Conservation (phyloP, 2,797 vertebrate species). For the Rousettus madagascariensis region DNA sequence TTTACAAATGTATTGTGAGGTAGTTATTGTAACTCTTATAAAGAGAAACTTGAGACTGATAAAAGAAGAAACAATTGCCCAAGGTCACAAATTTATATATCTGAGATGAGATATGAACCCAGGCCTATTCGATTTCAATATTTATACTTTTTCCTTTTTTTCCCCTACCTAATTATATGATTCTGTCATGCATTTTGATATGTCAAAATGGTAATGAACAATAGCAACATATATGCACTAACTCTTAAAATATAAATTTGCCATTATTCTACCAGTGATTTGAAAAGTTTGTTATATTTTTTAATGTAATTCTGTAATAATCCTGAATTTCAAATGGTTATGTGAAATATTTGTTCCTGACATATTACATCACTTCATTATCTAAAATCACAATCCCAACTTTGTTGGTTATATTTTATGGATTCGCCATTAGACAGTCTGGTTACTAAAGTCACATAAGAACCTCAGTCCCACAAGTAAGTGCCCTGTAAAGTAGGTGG, state of each 20-base stretch:
- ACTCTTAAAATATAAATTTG: neutral
- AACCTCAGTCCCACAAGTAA: neutral
- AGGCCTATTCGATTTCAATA: neutral
- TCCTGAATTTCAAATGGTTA: neutral
- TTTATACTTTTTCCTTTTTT: neutral
- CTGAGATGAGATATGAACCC: neutral
- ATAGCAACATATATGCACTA: neutral
- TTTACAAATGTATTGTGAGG: neutral
- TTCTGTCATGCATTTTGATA: neutral
- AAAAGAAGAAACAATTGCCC: neutral
- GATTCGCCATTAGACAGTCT: neutral
- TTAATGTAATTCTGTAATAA: neutral
- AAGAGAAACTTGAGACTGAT: neutral
- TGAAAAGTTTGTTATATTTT: neutral
- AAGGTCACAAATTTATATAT: neutral
- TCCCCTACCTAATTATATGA: neutral
- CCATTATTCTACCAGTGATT: neutral
- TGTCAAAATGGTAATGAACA: neutral
- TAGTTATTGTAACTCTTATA: neutral
- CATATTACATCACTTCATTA: neutral
- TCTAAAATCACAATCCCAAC: neutral
- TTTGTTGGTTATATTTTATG: neutral
- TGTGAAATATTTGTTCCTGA: neutral
- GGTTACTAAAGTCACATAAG: neutral
- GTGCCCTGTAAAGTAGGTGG: neutral